Conservation (phyloP, 2,113 vertebrate species). For the Tupaia tana region DNA sequence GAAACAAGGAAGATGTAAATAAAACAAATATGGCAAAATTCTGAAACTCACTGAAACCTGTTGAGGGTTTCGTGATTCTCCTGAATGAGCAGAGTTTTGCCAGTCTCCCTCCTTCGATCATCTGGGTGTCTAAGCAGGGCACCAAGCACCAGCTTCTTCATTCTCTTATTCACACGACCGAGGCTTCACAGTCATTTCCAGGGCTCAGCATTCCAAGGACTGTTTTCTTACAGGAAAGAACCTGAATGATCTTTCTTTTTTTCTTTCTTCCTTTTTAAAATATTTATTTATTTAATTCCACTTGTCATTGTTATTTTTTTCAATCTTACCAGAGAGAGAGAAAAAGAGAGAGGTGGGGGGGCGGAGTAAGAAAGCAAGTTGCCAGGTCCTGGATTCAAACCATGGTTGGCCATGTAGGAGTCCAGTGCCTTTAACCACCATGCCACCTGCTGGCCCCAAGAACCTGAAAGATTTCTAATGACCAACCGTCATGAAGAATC, state of each 20-base stretch:
- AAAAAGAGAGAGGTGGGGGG: no score
- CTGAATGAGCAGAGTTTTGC: not conserved
- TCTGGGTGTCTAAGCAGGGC: not conserved
- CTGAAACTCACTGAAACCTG: not conserved
- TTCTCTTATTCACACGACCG: not conserved
- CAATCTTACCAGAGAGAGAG: no score
- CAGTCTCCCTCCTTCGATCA: not conserved
- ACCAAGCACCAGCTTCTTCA: rapidly evolving
- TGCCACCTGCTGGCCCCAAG: not conserved
- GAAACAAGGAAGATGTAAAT: not conserved
- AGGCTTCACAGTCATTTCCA: no score
- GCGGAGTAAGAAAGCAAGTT: no score
- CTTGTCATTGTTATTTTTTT: no score
- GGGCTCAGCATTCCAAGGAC: not conserved
- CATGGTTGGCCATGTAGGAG: no score
- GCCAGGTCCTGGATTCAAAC: no score
- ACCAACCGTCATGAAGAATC: not conserved
- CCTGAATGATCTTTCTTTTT: not conserved
- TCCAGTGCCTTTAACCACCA: no score
- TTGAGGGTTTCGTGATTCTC: not conserved
- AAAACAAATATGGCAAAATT: not conserved
- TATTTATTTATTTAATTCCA: no score
- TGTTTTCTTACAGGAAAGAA: not conserved
- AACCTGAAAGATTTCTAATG: not conserved
- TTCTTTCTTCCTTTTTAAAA: not conserved